Evolutionary conservation across 2,888 invertebrate species (phyloP), one percentile per base, ranked within the genome.

Genomic region (Iphiclides podalirius): DNA sequence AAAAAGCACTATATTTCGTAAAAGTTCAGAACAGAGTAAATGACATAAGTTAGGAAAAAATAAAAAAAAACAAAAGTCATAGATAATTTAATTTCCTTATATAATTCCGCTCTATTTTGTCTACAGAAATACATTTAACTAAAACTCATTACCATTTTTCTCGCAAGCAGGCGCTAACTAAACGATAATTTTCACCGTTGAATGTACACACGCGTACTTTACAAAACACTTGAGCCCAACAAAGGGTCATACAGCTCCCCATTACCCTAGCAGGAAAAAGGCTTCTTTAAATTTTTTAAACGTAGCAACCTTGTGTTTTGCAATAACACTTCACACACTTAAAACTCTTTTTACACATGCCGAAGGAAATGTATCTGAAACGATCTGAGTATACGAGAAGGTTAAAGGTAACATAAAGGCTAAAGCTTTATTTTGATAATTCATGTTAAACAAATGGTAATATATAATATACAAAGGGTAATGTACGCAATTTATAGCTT

Each of bases 151-250:
- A 48, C 42, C 48, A 38, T 42, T 48, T 37, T 31, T 20, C 31
- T 48, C 48, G 48, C 37, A 13, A 37, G 42, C 36, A 31, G 14
- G 42, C 42, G 48, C 37, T 48, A 48, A 42, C 42, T 41, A 48
- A 42, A 48, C 48, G 48, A 48, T 48, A 42, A 48, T 48, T 48
- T 48, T 42, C 41, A 48, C 31, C 33, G 42, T 42, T 37, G 11
- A 48, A 42, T 33, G 42, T 42, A 42, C 42, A 48, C 48, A 48
- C 48, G 41, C 41, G 42, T 37, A 42, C 48, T 9, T 48, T 48
- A 48, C 48, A 48, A 42, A 47, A 41, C 48, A 48, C 48, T 48
- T 14, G 37, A 48, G 48, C 37, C 37, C 48, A 48, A 42, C 48
- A 48, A 48, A 48, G 47, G 47, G 47, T 41, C 41, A 47, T 47